A percentile compares a stretch with the other conserved stretches of the same genome.
phyloP scores from a whole-genome alignment of 2,797 vertebrate genomes.

The Pyrocephalus nanus region DNA sequence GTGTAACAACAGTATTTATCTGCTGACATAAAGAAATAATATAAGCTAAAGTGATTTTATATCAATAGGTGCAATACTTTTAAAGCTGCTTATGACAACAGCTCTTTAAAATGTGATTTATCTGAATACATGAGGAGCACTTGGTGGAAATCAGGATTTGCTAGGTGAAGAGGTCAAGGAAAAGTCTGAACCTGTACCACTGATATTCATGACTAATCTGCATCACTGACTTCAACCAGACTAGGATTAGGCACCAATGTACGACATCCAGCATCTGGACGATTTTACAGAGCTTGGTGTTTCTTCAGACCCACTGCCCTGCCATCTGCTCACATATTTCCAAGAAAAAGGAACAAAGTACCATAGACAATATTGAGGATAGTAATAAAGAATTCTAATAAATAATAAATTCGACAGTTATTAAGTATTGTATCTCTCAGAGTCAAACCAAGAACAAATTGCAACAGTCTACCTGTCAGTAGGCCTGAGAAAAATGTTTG shows the following conservation, averaged over 20 bases:
- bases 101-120: not conserved
- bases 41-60: not conserved
- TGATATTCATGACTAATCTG: not conserved
- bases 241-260: not conserved
- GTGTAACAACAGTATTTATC: not conserved
- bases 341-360: not conserved
- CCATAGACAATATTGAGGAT: not conserved
- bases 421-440: not conserved
- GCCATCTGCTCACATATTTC: not conserved
- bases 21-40: constrained; percentile 59
- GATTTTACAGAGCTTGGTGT: not conserved
- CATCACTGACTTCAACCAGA: not conserved
- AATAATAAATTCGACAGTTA: not conserved
- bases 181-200: not conserved
- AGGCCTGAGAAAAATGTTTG: not conserved
- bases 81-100: not conserved
- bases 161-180: not conserved
- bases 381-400: not conserved
- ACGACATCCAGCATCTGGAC: fast-evolving
- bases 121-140: not conserved
- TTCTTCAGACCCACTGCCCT: not conserved
- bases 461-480: not conserved
- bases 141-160: not conserved
- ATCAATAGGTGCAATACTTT: not conserved
- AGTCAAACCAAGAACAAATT: not conserved